Evolutionary conservation across 2,797 vertebrate genomes (phyloP).

Genomic region (Phoebastria nigripes): DNA sequence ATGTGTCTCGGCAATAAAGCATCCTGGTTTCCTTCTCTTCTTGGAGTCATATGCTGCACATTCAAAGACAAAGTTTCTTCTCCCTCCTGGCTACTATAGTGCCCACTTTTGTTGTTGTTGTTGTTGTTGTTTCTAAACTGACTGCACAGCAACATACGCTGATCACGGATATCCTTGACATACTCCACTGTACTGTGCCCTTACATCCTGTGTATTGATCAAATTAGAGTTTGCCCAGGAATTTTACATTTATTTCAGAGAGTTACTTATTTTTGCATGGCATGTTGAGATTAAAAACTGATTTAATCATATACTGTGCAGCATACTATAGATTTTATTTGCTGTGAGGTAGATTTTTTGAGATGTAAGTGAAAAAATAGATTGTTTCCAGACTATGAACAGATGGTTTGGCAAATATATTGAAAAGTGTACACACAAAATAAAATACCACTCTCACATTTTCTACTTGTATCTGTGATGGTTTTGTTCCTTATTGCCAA

Average conservation of each 20-base stretch:
- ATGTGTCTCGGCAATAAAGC: neutral
- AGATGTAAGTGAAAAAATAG: neutral
- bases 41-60: neutral
- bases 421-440: neutral
- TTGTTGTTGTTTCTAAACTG: neutral
- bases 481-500: neutral
- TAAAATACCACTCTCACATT: neutral
- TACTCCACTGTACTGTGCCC: neutral
- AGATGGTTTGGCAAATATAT: conserved; percentile 24
- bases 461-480: neutral
- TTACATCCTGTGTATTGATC: neutral
- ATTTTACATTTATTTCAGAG: neutral
- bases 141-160: neutral
- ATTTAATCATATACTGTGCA: neutral
- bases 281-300: neutral
- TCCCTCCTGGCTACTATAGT: neutral
- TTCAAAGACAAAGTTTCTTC: neutral
- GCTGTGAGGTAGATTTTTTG: neutral
- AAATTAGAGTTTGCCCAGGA: neutral
- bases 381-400: neutral
- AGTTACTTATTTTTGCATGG: neutral
- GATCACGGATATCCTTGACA: neutral
- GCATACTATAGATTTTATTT: neutral
- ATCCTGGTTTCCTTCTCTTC: neutral
- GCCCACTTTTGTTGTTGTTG: neutral